These are phyloP conservation scores for Gortyna flavago DNA, from an alignment of 2,888 invertebrate species.

Conservation along the genomic window DNA sequence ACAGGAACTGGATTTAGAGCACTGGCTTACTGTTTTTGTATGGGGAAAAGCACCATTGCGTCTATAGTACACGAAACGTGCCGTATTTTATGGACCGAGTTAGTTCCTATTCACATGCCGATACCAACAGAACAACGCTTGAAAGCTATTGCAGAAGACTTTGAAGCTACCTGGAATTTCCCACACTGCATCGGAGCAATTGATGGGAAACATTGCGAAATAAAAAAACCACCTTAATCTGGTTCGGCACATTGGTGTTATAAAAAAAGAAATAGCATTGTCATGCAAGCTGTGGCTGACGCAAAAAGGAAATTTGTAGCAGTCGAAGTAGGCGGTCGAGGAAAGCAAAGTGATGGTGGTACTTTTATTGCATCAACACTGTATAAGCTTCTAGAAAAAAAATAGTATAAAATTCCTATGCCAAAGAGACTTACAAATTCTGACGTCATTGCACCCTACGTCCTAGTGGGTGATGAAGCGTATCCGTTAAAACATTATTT, in stretches of 20 bases:
- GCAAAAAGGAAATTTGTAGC: slow-evolving; percentile 52
- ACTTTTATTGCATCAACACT: slow-evolving; percentile 51
- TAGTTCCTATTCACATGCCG: slow-evolving; percentile 58
- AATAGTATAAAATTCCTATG: slow-evolving; percentile 50
- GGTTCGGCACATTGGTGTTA: slow-evolving; percentile 51
- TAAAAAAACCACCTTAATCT: slow-evolving; percentile 41
- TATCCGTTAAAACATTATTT: slow-evolving; percentile 55
- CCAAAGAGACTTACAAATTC: slow-evolving; percentile 49
- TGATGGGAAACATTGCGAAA: slow-evolving; percentile 56
- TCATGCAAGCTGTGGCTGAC: slow-evolving; percentile 45
- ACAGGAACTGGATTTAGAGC: slow-evolving; percentile 53
- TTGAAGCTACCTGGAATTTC: slow-evolving; percentile 46
- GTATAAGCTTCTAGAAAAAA: slow-evolving; percentile 45
- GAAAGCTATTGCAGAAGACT: slow-evolving; percentile 57
- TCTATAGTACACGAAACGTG: slow-evolving; percentile 57
- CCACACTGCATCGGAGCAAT: slow-evolving; percentile 39
- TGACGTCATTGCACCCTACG: slow-evolving; percentile 51
- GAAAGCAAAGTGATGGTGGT: slow-evolving; percentile 58
- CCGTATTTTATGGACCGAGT: slow-evolving; percentile 48
- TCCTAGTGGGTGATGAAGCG: slow-evolving; percentile 56
- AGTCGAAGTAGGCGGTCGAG: slow-evolving; percentile 24
- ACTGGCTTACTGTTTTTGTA: slow-evolving; percentile 55
- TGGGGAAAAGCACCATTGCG: slow-evolving; percentile 59
- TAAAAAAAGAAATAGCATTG: slow-evolving; percentile 54
- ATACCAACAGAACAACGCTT: slow-evolving; percentile 47